A percentile compares a stretch with the other conserved stretches of the same genome.
phyloP scores from a whole-genome alignment of 2,113 vertebrate genomes.

The Microtus ochrogaster region DNA sequence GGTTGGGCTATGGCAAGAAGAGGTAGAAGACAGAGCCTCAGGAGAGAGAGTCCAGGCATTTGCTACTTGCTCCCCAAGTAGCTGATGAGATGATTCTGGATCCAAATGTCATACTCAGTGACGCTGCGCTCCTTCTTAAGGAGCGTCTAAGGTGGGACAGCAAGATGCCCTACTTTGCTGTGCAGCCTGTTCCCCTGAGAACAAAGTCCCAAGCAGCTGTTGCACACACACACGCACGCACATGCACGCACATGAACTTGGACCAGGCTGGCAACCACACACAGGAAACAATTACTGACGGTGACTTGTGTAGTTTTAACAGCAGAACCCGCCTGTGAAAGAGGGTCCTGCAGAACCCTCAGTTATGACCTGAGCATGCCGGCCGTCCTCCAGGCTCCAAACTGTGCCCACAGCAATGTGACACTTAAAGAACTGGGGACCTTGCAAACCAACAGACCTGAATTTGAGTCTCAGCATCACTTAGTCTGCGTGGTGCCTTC shows the following conservation, averaged over 20 bases:
- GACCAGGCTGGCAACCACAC: not conserved
- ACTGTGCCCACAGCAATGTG: not conserved
- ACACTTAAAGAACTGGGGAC: not conserved
- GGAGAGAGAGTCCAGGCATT: not conserved
- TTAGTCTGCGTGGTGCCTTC: not conserved
- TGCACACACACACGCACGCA: not conserved
- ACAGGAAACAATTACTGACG: not conserved
- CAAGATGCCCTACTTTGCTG: constrained; percentile 64
- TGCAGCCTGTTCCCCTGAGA: constrained; percentile 43
- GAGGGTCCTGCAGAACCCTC: not conserved
- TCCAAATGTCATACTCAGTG: constrained; percentile 54
- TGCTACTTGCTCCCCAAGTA: not conserved
- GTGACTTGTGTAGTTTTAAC: not conserved
- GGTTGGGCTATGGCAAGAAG: not conserved
- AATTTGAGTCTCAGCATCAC: not conserved
- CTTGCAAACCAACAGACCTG: not conserved
- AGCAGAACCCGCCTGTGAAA: not conserved
- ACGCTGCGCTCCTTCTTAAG: constrained; percentile 47
- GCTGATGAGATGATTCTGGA: not conserved
- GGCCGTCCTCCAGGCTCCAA: not conserved
- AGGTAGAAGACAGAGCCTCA: not conserved
- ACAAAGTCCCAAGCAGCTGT: not conserved
- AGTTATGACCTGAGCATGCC: not conserved
- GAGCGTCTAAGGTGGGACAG: constrained; percentile 53
- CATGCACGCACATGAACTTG: too few species aligned